phyloP scores from a whole-genome alignment of 2,113 vertebrate genomes.

The Menura novaehollandiae region DNA sequence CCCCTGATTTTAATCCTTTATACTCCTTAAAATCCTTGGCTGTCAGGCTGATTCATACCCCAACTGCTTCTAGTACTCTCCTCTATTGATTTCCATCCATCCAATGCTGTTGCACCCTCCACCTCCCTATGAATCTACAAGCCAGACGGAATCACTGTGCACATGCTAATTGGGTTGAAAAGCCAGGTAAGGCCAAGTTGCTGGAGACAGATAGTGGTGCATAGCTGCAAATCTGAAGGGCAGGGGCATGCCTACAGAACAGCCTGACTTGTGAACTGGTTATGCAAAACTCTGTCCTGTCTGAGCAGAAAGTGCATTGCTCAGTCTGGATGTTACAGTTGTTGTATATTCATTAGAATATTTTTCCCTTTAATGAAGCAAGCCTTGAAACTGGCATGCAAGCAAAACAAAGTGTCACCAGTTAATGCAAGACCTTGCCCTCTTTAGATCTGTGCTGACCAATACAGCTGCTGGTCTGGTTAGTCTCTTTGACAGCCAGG shows the following conservation, averaged over 20 bases:
- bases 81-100: neutral
- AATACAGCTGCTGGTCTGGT: neutral
- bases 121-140: accelerated
- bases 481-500: neutral
- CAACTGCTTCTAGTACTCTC: neutral
- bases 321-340: neutral
- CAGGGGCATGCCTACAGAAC: neutral
- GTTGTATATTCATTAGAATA: neutral
- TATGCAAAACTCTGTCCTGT: neutral
- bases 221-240: neutral
- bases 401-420: neutral
- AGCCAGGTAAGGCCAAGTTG: neutral
- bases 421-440: neutral
- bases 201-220: neutral
- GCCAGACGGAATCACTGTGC: neutral
- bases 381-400: neutral
- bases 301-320: neutral
- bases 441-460: neutral
- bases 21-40: neutral
- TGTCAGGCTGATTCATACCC: neutral
- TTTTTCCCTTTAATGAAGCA: neutral
- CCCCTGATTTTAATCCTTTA: neutral
- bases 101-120: neutral
- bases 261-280: neutral
- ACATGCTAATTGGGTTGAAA: neutral